Conservation (phyloP, 1,140 invertebrate genomes). For the Ericerus pela region DNA sequence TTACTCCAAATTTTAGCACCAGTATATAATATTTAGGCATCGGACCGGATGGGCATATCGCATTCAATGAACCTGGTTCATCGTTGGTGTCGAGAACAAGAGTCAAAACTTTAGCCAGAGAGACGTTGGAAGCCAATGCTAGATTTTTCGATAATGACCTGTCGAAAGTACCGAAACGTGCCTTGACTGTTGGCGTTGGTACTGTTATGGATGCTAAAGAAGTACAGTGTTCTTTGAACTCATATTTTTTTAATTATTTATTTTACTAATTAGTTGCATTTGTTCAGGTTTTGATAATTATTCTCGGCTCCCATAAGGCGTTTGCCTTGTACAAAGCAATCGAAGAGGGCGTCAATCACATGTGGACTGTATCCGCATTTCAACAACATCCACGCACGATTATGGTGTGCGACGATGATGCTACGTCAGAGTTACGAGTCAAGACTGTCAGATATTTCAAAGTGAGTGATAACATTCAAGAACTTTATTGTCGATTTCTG, state of each 20-base stretch:
- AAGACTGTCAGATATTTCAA: conserved; percentile 99
- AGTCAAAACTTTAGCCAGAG: conserved; percentile 89
- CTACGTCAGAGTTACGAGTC: conserved; percentile 88
- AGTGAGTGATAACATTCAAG: conserved; percentile 39
- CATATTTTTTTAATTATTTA: neutral
- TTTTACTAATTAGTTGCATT: neutral
- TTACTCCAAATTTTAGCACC: neutral
- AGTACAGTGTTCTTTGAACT: conserved; percentile 34
- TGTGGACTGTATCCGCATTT: conserved; percentile 99
- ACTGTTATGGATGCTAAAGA: conserved; percentile 98
- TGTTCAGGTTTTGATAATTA: conserved; percentile 83
- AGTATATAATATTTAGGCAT: conserved; percentile 47
- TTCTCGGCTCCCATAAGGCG: conserved; percentile 94
- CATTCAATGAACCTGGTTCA: conserved; percentile 95
- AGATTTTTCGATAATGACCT: conserved; percentile 94
- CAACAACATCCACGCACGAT: conserved; percentile 84
- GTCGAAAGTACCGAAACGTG: conserved; percentile 76
- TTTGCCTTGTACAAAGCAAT: conserved; percentile 93
- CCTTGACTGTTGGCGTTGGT: conserved; percentile 93
- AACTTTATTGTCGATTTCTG: neutral
- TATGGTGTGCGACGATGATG: conserved; percentile 95
- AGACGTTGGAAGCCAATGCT: conserved; percentile 93
- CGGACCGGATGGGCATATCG: conserved; percentile 98
- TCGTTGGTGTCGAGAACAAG: conserved; percentile 85
- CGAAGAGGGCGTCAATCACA: conserved; percentile 95